Percentiles rank a stretch among this genome's conserved stretches.
Evolutionary conservation across 2,797 vertebrate genomes (phyloP).

Genomic region (Aratinga solstitialis): DNA sequence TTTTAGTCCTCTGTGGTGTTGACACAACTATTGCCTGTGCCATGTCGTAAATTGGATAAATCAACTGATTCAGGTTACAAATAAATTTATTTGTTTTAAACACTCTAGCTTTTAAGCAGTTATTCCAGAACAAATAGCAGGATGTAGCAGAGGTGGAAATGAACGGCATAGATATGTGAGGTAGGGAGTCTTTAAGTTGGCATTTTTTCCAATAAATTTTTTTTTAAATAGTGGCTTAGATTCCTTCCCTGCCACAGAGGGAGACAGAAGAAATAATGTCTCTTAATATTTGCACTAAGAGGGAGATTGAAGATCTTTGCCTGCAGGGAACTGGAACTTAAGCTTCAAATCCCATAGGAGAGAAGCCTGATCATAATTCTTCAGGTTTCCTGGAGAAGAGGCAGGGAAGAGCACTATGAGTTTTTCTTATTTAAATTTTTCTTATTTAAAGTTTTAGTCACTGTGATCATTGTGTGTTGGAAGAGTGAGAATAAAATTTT

Average conservation of each 20-base stretch:
- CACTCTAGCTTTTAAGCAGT: background rate
- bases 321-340: background rate
- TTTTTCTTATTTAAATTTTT: background rate
- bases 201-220: background rate
- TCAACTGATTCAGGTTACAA: background rate
- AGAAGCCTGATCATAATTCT: background rate
- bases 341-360: fast-evolving
- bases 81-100: background rate
- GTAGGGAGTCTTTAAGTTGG: background rate
- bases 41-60: background rate
- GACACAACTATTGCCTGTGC: background rate
- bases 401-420: background rate
- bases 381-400: background rate
- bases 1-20: background rate
- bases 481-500: background rate
- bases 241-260: background rate
- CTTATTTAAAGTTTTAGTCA: background rate
- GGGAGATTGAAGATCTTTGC: background rate
- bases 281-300: background rate
- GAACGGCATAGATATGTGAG: background rate
- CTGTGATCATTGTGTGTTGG: background rate
- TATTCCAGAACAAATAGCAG: background rate
- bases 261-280: background rate
- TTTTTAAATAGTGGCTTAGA: background rate
- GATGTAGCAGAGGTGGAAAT: background rate